Conservation (phyloP, 2,113 vertebrate genomes). For the Calyptommatus sinebrachiatus region DNA sequence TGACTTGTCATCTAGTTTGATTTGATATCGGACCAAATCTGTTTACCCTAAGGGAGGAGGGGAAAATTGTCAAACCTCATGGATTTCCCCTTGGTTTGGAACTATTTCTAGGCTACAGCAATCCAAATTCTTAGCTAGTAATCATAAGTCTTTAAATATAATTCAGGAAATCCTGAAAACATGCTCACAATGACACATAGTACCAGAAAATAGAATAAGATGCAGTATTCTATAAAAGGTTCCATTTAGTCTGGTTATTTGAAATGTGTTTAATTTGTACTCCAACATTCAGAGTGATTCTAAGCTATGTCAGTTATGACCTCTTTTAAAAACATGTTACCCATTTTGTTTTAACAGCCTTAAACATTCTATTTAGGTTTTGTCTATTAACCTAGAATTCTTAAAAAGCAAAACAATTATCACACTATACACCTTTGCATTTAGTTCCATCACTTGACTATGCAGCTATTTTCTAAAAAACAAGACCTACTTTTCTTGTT, state of each 20-base stretch:
- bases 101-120: not conserved
- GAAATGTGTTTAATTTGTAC: not conserved
- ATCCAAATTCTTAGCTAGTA: not conserved
- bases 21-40: too few species aligned
- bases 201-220: not conserved
- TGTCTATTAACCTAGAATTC: not conserved
- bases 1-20: too few species aligned
- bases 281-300: not conserved
- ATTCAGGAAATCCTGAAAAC: not conserved
- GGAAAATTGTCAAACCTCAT: too few species aligned
- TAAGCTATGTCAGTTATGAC: not conserved
- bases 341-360: not conserved
- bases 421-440: not conserved
- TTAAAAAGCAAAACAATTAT: not conserved
- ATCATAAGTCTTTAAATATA: not conserved
- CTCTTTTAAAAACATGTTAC: not conserved
- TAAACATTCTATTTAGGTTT: not conserved
- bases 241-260: not conserved
- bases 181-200: not conserved
- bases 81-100: too few species aligned
- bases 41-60: too few species aligned
- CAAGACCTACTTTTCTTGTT: constrained; percentile 77
- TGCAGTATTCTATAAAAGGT: not conserved
- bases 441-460: not conserved
- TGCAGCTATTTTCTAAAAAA: constrained; percentile 5